Percentiles rank a stretch among this genome's conserved stretches.
These are phyloP conservation scores for Parauchenoglanis ngamensis DNA, from an alignment of 2,797 vertebrate genomes.

Conservation along the genomic window DNA sequence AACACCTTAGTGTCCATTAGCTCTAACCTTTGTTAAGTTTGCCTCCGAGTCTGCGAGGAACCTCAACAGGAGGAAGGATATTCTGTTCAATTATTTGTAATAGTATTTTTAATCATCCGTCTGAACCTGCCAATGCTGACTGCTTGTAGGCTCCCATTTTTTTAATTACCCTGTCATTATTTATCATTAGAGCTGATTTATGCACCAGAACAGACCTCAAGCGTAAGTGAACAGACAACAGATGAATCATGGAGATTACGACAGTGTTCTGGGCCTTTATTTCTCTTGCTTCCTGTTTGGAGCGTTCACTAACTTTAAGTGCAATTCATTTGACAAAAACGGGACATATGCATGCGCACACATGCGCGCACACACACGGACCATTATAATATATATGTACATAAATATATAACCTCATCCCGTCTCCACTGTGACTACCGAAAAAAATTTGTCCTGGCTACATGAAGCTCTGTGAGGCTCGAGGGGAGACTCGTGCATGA, in stretches of 20 bases:
- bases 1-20: background rate
- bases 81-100: conserved; percentile 13
- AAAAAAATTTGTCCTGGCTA: background rate
- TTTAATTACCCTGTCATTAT: conserved; percentile 15
- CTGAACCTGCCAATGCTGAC: conserved; percentile 4
- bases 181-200: conserved; percentile 29
- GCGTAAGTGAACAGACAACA: background rate
- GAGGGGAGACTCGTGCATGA: background rate
- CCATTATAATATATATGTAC: background rate
- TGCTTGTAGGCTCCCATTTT: conserved; percentile 8
- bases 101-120: conserved; percentile 19
- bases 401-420: background rate
- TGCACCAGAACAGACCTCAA: background rate
- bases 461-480: background rate
- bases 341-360: background rate
- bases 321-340: background rate
- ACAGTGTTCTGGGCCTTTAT: conserved; percentile 1
- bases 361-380: background rate
- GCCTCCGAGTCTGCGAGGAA: background rate
- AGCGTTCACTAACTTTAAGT: background rate
- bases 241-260: conserved; percentile 12
- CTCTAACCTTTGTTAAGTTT: background rate
- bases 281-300: background rate
- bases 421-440: background rate
- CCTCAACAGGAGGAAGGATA: background rate